Base-by-base conservation (phyloP, 1,140 invertebrate species). In the Bombus superbus region DNA sequence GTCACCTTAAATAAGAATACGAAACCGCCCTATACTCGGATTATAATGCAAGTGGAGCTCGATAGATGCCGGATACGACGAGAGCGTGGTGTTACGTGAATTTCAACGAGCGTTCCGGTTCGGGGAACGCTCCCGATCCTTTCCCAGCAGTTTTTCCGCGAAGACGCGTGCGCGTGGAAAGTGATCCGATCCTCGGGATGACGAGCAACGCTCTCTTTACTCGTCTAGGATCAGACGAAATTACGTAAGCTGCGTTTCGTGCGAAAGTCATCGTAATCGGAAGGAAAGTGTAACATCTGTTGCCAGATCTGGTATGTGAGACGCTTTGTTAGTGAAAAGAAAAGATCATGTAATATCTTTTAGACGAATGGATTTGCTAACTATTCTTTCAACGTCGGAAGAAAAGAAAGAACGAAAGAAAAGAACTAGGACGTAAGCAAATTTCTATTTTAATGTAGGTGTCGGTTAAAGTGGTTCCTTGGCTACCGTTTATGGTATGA, bases 41-140 rank as follows among this genome's bases (percentile, higher is more conserved):
- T 73, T 69, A 73, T 32, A 38, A 88, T 88, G 66, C 89, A 78
- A 89, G 59, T 10, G 47, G 18, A 28, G 44, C 40, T 74, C 73
- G 83, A 84, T 89, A 42, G 44, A 42, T 77, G 84, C 85, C 89
- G 89, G 85, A 90, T 89, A 64, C 62, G 53, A 4, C 28, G 59
- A 40, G 62, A 53, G 42, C n/a, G 47, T 57, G 71, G 47, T 57
- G 71, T 72, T 81, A 64, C 59, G 68, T 85, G 87, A 89, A 89
- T 89, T 68, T 87, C 72, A 90, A 85, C 64, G n/a, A 44, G 75
- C 47, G 59, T 78, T 82, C 72, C 69, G 71, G 79, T 77, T 83
- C 71, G 66, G 42, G 40, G 64, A 53, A 75, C 25, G 53, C 15
- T 25, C 35, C 22, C 59, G 42, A 10, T n/a, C 42, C 40, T 79